Evolutionary conservation across 1,140 invertebrate species (phyloP), one percentile per base, ranked within the genome.

Genomic region (Elymnias hypermnestra): DNA sequence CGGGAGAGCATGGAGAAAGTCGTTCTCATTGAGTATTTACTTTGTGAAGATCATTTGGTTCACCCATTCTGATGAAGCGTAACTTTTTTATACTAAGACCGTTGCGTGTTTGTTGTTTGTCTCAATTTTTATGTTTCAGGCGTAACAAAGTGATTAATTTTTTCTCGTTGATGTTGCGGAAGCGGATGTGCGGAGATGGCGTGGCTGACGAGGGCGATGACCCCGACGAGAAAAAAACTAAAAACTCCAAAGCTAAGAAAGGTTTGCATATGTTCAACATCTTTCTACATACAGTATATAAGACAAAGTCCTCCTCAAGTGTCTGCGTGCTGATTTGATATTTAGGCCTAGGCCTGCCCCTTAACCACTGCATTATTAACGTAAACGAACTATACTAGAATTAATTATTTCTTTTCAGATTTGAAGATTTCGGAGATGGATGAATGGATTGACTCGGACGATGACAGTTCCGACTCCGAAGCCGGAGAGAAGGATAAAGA

Each of bases 91-190:
- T n/a, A n/a, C n/a, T n/a, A n/a, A n/a, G n/a, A n/a, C n/a, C n/a
- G n/a, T n/a, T n/a, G n/a, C n/a, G n/a, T n/a, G n/a, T n/a, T n/a
- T n/a, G n/a, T n/a, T n/a, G n/a, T n/a, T n/a, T n/a, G n/a, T n/a
- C n/a, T n/a, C n/a, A n/a, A n/a, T n/a, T n/a, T n/a, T n/a, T n/a
- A n/a, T n/a, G n/a, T 65, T 51, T 5, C 59, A 94, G 96, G 66
- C 89, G 98, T 23, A 97, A 98, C 75, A 97, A 97, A 75, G 95
- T 96, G 7, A 91, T 98, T 81, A 99, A 99, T 87, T 97, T 93
- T 74, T 99, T 98, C 72, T 93, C 94, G 7, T 87, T 99, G 6
- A 99, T 98, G 97, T 90, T 94, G 60, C 90, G 93, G 26, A 97
- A 97, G 71, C 89, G 95, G 26, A 87, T 96, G 58, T 91, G 92